These are phyloP conservation scores for Oncorhynchus mykiss DNA, from an alignment of 2,113 vertebrate genomes.

Conservation along the genomic window DNA sequence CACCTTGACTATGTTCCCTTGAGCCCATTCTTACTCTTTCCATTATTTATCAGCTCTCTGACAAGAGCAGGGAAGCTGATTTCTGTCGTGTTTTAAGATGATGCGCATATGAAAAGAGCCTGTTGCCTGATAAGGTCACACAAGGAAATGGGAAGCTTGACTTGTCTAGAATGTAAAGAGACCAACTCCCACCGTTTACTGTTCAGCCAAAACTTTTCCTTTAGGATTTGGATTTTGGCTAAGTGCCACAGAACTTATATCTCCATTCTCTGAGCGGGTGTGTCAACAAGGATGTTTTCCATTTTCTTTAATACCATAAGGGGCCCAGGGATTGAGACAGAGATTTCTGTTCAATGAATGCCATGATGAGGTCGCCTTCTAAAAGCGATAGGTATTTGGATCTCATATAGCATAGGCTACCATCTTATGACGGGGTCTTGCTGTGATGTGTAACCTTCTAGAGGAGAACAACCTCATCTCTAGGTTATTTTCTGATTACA, in stretches of 20 bases:
- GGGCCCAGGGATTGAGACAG: not conserved
- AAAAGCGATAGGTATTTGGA: constrained; percentile 2
- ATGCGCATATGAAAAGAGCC: constrained; percentile 8
- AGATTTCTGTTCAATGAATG: not conserved
- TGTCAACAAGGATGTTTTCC: not conserved
- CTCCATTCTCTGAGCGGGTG: not conserved
- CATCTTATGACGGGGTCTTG: no score
- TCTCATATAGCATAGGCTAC: no score
- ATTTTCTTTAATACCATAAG: not conserved
- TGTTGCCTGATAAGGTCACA: constrained; percentile 12
- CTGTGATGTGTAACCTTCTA: no score
- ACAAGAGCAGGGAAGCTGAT: constrained; percentile 7
- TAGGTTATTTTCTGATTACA: no score
- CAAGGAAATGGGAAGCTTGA: constrained; percentile 14
- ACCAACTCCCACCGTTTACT: not conserved
- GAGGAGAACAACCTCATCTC: no score
- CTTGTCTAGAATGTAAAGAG: not conserved
- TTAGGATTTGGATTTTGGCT: constrained; percentile 1
- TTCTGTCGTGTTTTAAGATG: constrained; percentile 14
- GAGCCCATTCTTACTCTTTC: constrained; percentile 6
- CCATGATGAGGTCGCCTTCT: not conserved
- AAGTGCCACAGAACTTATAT: not conserved
- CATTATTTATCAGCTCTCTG: constrained; percentile 28
- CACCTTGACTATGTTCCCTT: not conserved
- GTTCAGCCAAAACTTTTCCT: not conserved